These are phyloP conservation scores for Tiphia femorata DNA, from an alignment of 2,888 invertebrate genomes.

Conservation along the genomic window DNA sequence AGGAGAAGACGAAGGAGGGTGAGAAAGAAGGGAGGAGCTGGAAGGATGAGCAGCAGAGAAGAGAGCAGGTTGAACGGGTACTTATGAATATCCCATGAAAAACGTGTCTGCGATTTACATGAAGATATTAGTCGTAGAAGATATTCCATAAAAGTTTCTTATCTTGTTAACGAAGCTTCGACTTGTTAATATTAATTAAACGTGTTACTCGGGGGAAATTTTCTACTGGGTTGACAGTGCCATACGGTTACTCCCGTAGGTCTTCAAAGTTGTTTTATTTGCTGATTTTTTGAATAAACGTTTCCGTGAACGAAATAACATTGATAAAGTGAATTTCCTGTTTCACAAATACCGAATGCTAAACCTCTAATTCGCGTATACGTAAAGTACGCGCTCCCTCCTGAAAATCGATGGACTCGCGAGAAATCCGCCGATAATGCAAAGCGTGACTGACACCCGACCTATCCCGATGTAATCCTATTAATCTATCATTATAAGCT, in stretches of 20 bases:
- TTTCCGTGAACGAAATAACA: not conserved
- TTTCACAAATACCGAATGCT: no score
- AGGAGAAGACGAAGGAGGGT: not conserved
- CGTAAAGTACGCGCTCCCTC: not conserved
- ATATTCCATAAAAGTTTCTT: no score
- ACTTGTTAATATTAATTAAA: no score
- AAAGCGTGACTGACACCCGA: slow-evolving; percentile 62
- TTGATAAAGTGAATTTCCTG: no score
- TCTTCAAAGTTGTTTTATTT: slow-evolving; percentile 1
- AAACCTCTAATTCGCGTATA: slow-evolving; percentile 4
- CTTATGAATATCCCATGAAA: slow-evolving; percentile 3
- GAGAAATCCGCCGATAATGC: slow-evolving; percentile 49
- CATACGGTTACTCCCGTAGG: not conserved
- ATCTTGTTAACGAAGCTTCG: not conserved
- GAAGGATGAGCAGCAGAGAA: no score
- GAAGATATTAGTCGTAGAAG: no score
- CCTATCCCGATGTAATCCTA: slow-evolving; percentile 61
- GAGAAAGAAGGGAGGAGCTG: slow-evolving; percentile 2
- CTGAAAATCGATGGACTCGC: slow-evolving; percentile 42
- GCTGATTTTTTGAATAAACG: not conserved
- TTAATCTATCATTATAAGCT: slow-evolving; percentile 63
- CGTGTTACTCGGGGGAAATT: no score
- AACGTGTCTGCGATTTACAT: not conserved
- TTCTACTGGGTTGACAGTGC: not conserved
- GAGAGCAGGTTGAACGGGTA: slow-evolving; percentile 20